Evolutionary conservation across 2,113 vertebrate species (phyloP).

Genomic region (Melanocharis versteri): DNA sequence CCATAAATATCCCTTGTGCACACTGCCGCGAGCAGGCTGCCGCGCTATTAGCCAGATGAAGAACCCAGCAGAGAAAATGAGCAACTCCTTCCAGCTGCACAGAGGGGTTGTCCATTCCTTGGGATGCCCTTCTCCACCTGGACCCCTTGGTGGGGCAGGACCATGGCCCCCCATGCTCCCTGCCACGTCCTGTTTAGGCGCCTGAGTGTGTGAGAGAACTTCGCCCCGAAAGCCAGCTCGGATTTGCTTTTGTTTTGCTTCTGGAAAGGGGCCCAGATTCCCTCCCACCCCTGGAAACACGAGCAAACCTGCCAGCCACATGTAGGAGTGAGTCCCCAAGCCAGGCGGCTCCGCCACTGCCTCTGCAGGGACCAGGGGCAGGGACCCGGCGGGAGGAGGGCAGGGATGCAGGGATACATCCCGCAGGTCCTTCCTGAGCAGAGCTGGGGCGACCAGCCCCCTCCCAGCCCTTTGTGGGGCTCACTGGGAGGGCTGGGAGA

Average conservation of each 20-base stretch:
- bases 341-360: rapidly evolving
- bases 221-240: not conserved
- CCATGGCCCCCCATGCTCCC: rapidly evolving
- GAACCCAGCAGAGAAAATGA: constrained; percentile 8
- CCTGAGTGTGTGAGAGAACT: not conserved
- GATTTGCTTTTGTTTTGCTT: constrained; percentile 49
- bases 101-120: not conserved
- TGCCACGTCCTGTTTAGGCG: not conserved
- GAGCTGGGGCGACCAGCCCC: not conserved
- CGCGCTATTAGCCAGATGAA: constrained; percentile 18
- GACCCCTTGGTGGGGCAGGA: not conserved
- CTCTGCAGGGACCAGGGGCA: rapidly evolving
- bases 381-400: rapidly evolving
- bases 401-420: not conserved
- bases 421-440: rapidly evolving
- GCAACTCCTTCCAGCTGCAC: constrained; percentile 31
- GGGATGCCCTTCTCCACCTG: not conserved
- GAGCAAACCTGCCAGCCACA: constrained; percentile 43
- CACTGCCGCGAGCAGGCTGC: not conserved
- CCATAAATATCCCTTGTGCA: constrained; percentile 64
- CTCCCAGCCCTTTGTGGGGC: not conserved
- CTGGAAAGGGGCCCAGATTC: constrained; percentile 57
- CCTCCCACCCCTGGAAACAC: constrained; percentile 16
- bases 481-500: not conserved
- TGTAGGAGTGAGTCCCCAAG: not conserved